Evolutionary conservation across 2,888 invertebrate genomes (phyloP).

Genomic region (Meteorus colon): DNA sequence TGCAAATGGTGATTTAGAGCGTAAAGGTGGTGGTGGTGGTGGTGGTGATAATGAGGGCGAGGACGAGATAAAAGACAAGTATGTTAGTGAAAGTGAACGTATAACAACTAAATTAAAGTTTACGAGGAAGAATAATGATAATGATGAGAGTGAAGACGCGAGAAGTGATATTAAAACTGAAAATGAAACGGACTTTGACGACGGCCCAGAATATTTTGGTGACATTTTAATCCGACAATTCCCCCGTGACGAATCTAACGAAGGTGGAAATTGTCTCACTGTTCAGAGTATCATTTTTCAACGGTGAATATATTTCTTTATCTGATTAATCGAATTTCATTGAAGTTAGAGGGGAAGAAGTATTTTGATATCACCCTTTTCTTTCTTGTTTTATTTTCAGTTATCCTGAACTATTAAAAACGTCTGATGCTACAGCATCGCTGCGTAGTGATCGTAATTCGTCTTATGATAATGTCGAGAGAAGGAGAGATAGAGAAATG

Average conservation of each 20-base stretch:
- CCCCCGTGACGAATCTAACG: conserved; percentile 72
- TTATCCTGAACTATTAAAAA: conserved; percentile 83
- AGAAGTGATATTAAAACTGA: conserved; percentile 57
- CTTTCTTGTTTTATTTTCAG: background rate
- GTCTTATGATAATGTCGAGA: conserved; percentile 87
- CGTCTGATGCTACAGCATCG: conserved; percentile 69
- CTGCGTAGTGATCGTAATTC: conserved; percentile 75
- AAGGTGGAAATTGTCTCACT: conserved; percentile 79
- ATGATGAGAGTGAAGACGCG: conserved; percentile 68
- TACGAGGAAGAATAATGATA: conserved; percentile 69
- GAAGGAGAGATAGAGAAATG: conserved; percentile 64
- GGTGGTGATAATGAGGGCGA: conserved; percentile 30
- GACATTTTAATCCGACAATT: conserved; percentile 71
- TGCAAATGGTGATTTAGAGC: conserved; percentile 30
- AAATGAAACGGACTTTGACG: conserved; percentile 75
- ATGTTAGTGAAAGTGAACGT: conserved; percentile 38
- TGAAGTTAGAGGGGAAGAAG: too few species aligned
- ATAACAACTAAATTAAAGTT: conserved; percentile 21
- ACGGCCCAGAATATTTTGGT: conserved; percentile 75
- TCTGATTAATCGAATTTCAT: too few species aligned
- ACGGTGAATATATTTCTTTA: conserved; percentile 73
- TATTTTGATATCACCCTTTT: background rate
- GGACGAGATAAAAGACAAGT: conserved; percentile 32
- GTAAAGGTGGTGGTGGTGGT: conserved; percentile 20
- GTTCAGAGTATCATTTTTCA: conserved; percentile 87